Percentiles rank a stretch among this genome's conserved stretches.
These are phyloP conservation scores for Turritopsis dohrnii DNA, from an alignment of 30 jellyfish, hydroid and myxozoan species.

Conservation along the genomic window DNA sequence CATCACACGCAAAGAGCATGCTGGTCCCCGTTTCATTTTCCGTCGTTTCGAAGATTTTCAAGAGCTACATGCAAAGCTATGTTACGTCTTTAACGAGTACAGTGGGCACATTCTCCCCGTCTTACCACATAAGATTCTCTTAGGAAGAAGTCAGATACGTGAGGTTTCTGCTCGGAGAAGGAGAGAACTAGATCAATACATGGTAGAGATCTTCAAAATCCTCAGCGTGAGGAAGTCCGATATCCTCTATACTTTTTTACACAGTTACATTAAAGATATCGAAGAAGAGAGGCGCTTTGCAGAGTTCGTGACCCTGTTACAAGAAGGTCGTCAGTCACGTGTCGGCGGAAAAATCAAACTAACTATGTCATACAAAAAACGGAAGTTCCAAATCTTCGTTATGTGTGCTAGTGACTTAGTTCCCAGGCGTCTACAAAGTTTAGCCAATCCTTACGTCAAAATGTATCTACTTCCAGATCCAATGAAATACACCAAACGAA, in stretches of 20 bases:
- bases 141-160: constrained; percentile 92
- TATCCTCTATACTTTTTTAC: constrained; percentile 65
- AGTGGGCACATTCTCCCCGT: constrained; percentile 56
- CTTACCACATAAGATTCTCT: constrained; percentile 63
- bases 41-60: constrained; percentile 93
- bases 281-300: constrained; percentile 72
- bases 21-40: constrained; percentile 58
- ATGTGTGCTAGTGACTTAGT: constrained; percentile 66
- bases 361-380: constrained; percentile 40
- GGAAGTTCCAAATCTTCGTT: constrained; percentile 52
- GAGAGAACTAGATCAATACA: constrained; percentile 64
- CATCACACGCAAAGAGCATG: constrained; percentile 41
- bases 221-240: constrained; percentile 46
- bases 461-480: constrained; percentile 80
- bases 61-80: constrained; percentile 67
- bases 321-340: constrained; percentile 71
- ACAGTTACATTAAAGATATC: constrained; percentile 80
- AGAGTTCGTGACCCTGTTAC: constrained; percentile 54
- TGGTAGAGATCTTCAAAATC: constrained; percentile 36
- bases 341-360: constrained; percentile 90
- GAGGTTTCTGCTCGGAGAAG: constrained; percentile 81
- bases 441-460: constrained; percentile 81
- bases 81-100: constrained; percentile 37
- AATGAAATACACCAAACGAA: constrained; percentile 58
- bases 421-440: constrained; percentile 73